Base-by-base conservation (phyloP, 2,888 invertebrate species). In the Metacarcinus magister region DNA sequence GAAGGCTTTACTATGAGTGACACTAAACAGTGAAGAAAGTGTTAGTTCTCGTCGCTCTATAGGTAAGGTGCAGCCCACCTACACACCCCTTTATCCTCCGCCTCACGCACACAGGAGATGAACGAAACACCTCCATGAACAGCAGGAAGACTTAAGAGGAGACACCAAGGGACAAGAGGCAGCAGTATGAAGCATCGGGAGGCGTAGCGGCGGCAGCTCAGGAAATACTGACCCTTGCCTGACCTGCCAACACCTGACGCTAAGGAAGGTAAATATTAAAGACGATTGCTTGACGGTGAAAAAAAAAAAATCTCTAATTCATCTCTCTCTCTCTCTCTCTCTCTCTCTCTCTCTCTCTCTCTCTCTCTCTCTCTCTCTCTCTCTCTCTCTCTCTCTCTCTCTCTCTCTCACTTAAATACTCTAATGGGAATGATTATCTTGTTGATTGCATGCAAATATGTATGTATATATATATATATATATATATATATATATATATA, bases 291-390 rank as follows among this genome's bases (percentile, higher is more conserved):
- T 67, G 13, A 67, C 23, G 67, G 19, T 48, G 13, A 48, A n/a
- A n/a, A n/a, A 54, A 2, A 10, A 60, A 0, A 75, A 2, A 75
- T 28, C 28, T 23, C n/a, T 19, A 75, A 54, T 54, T 75, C 67
- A n/a, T 75, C 13, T 23, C 2, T 5, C 54, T 75, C 67, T 75
- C 67, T 75, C 67, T 54, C 54, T 54, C 54, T 54, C 54, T 54
- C 54, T 54, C 54, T 54, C 54, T 87, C 87, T 87, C 32, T 87
- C 32, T 87, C 32, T 87, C 87, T 87, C 32, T 39, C 39, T 87
- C 32, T 87, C 87, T 87, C 39, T 87, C 32, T 87, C 87, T 87
- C 32, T 87, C 87, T 87, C 60, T 60, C 60, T 60, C 60, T 60
- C 5, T 60, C 60, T 60, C 5, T 60, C 60, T 60, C 5, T 60